Conservation (phyloP, 2,797 vertebrate species). For the Hapalemur alaotrensis region DNA sequence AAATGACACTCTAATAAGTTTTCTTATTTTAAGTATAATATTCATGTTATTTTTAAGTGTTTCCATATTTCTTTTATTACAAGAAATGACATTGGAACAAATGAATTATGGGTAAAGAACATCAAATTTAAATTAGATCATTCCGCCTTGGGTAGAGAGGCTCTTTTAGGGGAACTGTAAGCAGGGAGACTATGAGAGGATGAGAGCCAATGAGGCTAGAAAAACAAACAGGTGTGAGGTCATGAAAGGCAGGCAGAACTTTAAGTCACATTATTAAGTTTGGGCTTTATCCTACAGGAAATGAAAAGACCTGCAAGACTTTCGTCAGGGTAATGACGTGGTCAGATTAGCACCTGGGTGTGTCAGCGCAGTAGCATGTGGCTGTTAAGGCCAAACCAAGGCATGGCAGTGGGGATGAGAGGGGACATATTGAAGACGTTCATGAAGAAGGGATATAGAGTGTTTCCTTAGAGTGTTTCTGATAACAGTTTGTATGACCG, state of each 20-base stretch:
- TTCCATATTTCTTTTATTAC: neutral
- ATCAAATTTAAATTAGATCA: neutral
- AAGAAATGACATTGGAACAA: slow-evolving; percentile 38
- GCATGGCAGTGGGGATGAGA: neutral
- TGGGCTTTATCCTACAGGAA: neutral
- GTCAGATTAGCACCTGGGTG: neutral
- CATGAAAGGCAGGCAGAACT: neutral
- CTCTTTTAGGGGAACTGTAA: neutral
- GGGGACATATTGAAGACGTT: neutral
- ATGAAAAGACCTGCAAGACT: neutral
- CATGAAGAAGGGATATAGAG: neutral
- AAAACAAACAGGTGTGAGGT: neutral
- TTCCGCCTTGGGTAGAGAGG: neutral
- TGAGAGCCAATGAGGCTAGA: neutral
- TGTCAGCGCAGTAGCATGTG: too few species aligned
- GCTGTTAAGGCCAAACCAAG: neutral
- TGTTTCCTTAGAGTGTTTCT: neutral
- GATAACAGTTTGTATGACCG: neutral
- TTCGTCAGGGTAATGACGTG: neutral
- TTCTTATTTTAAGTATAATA: slow-evolving; percentile 1
- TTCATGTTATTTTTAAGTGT: neutral
- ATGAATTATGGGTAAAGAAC: neutral
- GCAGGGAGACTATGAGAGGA: neutral
- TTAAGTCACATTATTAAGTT: neutral
- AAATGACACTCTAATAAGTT: neutral